phyloP scores from a whole-genome alignment of 2,797 vertebrate genomes.

The Tangara arthus region DNA sequence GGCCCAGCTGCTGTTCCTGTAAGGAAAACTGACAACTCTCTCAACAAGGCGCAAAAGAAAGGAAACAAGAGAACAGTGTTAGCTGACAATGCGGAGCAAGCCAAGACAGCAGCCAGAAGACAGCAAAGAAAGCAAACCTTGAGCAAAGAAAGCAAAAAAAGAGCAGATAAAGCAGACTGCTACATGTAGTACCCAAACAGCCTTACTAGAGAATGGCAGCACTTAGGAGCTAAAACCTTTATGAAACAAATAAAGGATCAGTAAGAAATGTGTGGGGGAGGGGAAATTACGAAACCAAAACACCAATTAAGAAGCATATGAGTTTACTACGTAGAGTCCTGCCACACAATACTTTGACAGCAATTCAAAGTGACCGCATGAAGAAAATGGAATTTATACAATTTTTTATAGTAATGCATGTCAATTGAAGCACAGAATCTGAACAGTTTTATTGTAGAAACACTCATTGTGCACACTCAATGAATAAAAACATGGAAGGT shows the following conservation, averaged over 20 bases:
- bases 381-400: slow-evolving; percentile 37
- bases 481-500: background rate
- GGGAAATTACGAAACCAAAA: slow-evolving; percentile 45
- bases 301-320: background rate
- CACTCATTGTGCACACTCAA: background rate
- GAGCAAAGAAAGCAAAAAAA: background rate
- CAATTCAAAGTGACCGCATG: slow-evolving; percentile 39
- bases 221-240: background rate
- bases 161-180: background rate
- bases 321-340: slow-evolving; percentile 56
- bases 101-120: background rate
- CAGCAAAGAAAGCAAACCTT: background rate
- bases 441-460: slow-evolving; percentile 40
- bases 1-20: background rate
- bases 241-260: background rate
- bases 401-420: background rate
- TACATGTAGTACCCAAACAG: background rate
- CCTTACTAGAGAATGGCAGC: background rate
- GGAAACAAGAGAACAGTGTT: background rate
- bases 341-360: slow-evolving; percentile 44
- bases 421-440: background rate
- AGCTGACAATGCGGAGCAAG: background rate
- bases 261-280: background rate
- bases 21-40: background rate
- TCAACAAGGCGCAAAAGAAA: background rate